Evolutionary conservation across 2,888 invertebrate genomes (phyloP), one percentile per base, ranked within the genome.

Genomic region (Molorchus minor): DNA sequence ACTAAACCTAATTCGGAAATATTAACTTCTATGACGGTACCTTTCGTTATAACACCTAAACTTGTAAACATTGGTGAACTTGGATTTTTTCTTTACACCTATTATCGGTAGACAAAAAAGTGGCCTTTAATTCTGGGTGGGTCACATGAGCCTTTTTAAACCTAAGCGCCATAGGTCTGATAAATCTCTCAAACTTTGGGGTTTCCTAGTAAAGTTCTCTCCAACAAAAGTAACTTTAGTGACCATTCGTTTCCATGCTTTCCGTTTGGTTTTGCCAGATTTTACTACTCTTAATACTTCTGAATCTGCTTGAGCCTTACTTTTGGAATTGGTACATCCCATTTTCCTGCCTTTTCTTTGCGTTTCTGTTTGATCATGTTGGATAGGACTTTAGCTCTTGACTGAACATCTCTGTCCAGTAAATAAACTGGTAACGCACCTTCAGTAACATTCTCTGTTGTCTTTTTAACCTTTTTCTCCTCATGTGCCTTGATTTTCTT

Each of bases 361-460:
- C 99, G 87, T 81, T 99, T 99, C 81, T 99, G 98, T 82, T 99
- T 99, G 63, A 99, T 96, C 94, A 98, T 98, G 79, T 98, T 99
- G 0, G 98, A 98, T 0, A 99, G 84, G 16, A 98, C 93, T 82
- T 98, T 99, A 1, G 98, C 96, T 40, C 94, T 85, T 1, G 92
- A 91, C 77, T 98, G 95, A 3, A 94, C 90, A 83, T 98, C 95
- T 82, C 99, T 88, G 84, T 99, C 99, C 54, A 99, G 84, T n/a
- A 99, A 85, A 81, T 98, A 99, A 0, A 94, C 94, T 0, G 99
- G 98, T 47, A 98, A 79, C 0, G 98, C 98, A 33, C 96, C 97
- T 76, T 96, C 94, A 0, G 93, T 87, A 0, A 91, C 90, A 70
- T 90, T 88, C 67, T 93, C 91, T 0, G 91, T 90, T 59, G 86